Percentiles rank a stretch among this genome's conserved stretches.
phyloP scores from a whole-genome alignment of 2,113 vertebrate species.

The Thomomys bottae region DNA sequence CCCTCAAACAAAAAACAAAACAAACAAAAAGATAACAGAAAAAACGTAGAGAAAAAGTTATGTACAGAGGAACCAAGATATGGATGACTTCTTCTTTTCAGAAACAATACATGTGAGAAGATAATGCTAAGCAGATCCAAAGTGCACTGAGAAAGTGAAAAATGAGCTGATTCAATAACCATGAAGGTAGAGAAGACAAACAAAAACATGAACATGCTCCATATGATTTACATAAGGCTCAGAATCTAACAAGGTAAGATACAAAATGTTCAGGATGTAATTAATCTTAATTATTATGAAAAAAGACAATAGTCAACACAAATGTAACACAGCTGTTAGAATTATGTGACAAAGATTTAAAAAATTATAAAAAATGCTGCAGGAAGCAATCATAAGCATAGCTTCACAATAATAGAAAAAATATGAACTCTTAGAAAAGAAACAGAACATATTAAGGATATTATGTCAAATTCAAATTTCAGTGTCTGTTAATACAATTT shows the following conservation, averaged over 20 bases:
- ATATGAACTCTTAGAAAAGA: neutral
- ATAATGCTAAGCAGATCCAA: neutral
- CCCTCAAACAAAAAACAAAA: too few relatives aligned
- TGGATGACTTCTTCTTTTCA: neutral
- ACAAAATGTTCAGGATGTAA: neutral
- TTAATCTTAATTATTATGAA: neutral
- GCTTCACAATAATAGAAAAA: neutral
- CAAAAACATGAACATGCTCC: neutral
- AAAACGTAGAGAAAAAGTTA: neutral
- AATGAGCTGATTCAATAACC: neutral
- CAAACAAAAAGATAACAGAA: too few relatives aligned
- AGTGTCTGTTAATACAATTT: neutral
- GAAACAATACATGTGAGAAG: neutral
- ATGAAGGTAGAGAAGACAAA: neutral
- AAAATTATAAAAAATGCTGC: neutral
- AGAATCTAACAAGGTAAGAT: neutral
- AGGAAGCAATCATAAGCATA: neutral
- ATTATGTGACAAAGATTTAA: neutral
- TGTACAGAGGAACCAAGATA: neutral
- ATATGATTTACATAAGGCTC: neutral
- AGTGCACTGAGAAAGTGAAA: neutral
- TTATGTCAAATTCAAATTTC: neutral
- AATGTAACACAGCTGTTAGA: neutral
- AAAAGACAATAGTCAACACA: neutral
- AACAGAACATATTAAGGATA: neutral